A percentile compares a stretch with the other conserved stretches of the same genome.
These are phyloP conservation scores for Theristus sp. DNA, from an alignment of 2,888 invertebrate genomes.

Conservation along the genomic window DNA sequence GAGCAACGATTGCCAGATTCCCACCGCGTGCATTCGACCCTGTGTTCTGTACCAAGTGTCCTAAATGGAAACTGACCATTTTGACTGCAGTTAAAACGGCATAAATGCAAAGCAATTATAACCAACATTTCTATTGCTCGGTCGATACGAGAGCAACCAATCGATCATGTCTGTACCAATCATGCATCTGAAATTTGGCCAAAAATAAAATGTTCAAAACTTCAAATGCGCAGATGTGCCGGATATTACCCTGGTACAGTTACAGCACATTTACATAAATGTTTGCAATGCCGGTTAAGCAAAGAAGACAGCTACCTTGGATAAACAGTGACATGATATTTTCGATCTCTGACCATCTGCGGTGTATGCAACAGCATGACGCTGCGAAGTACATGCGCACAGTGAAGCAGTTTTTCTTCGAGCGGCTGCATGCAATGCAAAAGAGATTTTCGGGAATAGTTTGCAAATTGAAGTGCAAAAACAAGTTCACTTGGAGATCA, in stretches of 20 bases:
- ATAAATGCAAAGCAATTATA: too few species aligned
- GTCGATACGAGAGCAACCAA: conserved; percentile 45
- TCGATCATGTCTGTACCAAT: conserved; percentile 59
- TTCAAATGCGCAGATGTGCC: too few species aligned
- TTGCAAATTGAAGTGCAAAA: too few species aligned
- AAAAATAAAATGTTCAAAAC: too few species aligned
- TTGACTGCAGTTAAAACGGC: too few species aligned
- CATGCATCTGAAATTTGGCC: conserved; percentile 43
- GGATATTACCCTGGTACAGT: too few species aligned
- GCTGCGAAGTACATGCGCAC: conserved; percentile 50
- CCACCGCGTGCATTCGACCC: conserved; percentile 49
- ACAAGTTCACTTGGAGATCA: too few species aligned
- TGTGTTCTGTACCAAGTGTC: background rate
- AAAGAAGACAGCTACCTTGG: too few species aligned
- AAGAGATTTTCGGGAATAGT: too few species aligned
- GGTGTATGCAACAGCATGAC: conserved; percentile 45
- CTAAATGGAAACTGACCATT: too few species aligned
- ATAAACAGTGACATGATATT: conserved; percentile 32
- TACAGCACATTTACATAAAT: too few species aligned
- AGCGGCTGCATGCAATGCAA: conserved; percentile 38
- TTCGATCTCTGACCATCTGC: conserved; percentile 44
- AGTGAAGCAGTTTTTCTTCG: conserved; percentile 46
- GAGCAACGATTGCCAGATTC: conserved; percentile 59
- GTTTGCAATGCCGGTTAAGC: too few species aligned
- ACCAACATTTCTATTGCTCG: background rate